Evolutionary conservation across 1,140 invertebrate species (phyloP), one percentile per base, ranked within the genome.

Genomic region (Brachystomella parvula): DNA sequence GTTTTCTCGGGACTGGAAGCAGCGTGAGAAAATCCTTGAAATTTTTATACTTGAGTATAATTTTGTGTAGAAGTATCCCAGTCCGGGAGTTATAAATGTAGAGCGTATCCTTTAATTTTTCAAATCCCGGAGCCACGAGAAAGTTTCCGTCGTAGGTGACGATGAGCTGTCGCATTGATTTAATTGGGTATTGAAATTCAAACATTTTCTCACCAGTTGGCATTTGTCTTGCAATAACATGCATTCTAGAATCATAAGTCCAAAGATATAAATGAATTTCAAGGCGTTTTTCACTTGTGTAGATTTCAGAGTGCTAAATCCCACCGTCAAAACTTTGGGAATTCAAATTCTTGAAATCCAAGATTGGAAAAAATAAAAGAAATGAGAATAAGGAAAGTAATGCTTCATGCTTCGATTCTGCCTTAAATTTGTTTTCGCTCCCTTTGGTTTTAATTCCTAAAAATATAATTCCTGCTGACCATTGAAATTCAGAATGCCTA

Each of bases 101-200:
- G 2, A 97, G 76, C 44, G 87, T 89, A 76, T 96, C 92, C 65
- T 87, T 86, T 62, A 84, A 88, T 76, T 93, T 94, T 71, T 95
- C 92, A 12, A 87, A 84, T 0, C 87, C 87, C 21, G 89, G 84
- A 39, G 88, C 83, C 1, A 90, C 85, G 1, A 96, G 79, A 75
- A 88, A 84, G 2, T 85, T 82, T 39, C 86, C 85, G 76, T 97
- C 93, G 0, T 85, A 85, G 0, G 92, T 92, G 0, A 94, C 80
- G 2, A 90, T 87, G 0, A 87, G 86, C 59, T 84, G 80, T 71
- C 86, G 82, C 70, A 89, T 89, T 73, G 84, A 85, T 61, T 86
- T 80, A 2, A 89, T 83, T 0, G 83, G 80, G 77, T 87, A 92
- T 57, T 94, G 91, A 73, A 93, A 87, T 31, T 83, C 85, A 76